Evolutionary conservation across 2,113 vertebrate genomes (phyloP).

Genomic region (Phrynocephalus versicolor): DNA sequence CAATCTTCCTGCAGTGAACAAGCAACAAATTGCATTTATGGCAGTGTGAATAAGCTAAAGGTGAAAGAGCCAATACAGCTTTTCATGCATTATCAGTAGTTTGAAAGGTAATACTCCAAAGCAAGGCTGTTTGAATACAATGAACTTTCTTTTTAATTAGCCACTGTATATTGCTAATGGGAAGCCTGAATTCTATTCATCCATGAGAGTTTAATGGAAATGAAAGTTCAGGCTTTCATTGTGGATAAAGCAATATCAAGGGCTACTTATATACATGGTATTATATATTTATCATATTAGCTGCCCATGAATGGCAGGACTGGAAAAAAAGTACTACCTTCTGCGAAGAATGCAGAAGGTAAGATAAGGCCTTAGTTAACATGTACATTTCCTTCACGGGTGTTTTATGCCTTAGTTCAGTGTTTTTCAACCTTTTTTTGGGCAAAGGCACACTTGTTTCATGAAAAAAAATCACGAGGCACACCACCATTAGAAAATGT

Average conservation of each 20-base stretch:
- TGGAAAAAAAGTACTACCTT: slow-evolving; percentile 37
- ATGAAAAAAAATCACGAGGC: no score
- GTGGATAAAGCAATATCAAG: slow-evolving; percentile 35
- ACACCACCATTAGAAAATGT: no score
- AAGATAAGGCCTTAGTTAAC: slow-evolving; percentile 23
- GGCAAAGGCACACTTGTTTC: no score
- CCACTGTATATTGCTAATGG: slow-evolving; percentile 8
- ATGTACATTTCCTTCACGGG: neutral
- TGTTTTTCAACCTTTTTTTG: no score
- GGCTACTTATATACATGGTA: slow-evolving; percentile 41
- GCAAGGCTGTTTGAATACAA: slow-evolving; percentile 21
- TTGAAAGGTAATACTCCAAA: slow-evolving; percentile 26
- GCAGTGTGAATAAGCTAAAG: slow-evolving; percentile 25
- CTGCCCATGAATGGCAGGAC: slow-evolving; percentile 28
- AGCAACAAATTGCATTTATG: slow-evolving; percentile 8
- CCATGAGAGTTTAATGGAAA: slow-evolving; percentile 38
- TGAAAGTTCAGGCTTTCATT: slow-evolving; percentile 50
- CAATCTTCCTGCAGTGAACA: slow-evolving; percentile 8
- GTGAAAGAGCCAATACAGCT: slow-evolving; percentile 33
- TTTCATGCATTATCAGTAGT: slow-evolving; percentile 32
- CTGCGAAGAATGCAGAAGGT: slow-evolving; percentile 33
- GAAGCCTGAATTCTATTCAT: slow-evolving; percentile 35
- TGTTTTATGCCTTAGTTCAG: neutral
- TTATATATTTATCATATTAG: slow-evolving; percentile 53
- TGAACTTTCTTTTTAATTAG: slow-evolving; percentile 58